phyloP scores from a whole-genome alignment of 2,113 vertebrate genomes.

The Macaca nemestrina region DNA sequence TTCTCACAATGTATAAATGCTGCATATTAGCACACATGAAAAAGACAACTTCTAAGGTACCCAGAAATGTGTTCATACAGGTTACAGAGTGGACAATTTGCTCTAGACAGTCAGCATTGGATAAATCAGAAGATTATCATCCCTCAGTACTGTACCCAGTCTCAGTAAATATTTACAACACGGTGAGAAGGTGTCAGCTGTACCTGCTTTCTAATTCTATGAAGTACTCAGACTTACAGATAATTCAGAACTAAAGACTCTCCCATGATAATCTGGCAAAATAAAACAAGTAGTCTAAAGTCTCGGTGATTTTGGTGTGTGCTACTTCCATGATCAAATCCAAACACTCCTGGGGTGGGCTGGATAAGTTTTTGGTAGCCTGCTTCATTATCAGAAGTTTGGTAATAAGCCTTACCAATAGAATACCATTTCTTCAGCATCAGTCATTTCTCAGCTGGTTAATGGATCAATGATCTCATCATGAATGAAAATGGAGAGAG shows the following conservation, averaged over 20 bases:
- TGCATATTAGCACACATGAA: constrained; percentile 93
- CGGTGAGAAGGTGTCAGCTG: constrained; percentile 82
- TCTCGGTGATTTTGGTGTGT: constrained; percentile 83
- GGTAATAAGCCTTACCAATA: constrained; percentile 89
- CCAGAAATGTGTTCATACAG: constrained; percentile 93
- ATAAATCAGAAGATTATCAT: constrained; percentile 85
- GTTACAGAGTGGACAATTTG: constrained; percentile 88
- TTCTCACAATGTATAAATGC: constrained; percentile 93
- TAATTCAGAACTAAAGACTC: constrained; percentile 84
- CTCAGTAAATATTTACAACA: constrained; percentile 87
- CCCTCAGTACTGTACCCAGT: constrained; percentile 83
- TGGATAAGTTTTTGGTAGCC: constrained; percentile 86
- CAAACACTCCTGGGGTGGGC: constrained; percentile 79
- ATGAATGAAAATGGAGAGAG: constrained; percentile 70
- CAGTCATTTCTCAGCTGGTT: constrained; percentile 72
- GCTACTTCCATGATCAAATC: constrained; percentile 79
- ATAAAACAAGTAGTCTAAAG: constrained; percentile 83
- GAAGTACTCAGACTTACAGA: constrained; percentile 85
- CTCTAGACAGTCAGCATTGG: constrained; percentile 88
- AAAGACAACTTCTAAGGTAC: constrained; percentile 96
- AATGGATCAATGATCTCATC: constrained; percentile 65
- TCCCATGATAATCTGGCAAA: constrained; percentile 81
- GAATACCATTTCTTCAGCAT: constrained; percentile 78
- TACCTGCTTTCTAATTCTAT: constrained; percentile 84
- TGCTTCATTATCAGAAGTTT: constrained; percentile 86